Evolutionary conservation across 2,797 vertebrate species (phyloP).

Genomic region (Melanotaenia boesemani): DNA sequence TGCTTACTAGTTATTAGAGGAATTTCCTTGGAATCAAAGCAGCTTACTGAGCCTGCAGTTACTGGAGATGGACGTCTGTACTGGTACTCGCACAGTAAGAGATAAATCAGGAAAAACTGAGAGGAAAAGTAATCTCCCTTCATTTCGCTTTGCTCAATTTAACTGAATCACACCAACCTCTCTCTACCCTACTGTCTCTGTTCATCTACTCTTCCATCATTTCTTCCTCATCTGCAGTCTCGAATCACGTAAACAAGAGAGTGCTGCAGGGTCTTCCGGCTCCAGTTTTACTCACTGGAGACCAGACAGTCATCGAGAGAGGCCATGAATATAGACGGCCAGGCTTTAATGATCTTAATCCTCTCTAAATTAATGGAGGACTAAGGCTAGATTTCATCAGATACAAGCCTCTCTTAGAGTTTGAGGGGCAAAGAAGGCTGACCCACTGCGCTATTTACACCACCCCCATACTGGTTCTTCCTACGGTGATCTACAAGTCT

Average conservation of each 20-base stretch:
- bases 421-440: slow-evolving; percentile 35
- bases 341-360: slow-evolving; percentile 73
- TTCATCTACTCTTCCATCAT: slow-evolving; percentile 28
- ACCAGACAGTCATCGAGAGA: slow-evolving; percentile 30
- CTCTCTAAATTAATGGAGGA: slow-evolving; percentile 62
- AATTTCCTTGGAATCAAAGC: slow-evolving; percentile 4
- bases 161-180: slow-evolving; percentile 22
- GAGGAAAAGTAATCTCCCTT: slow-evolving; percentile 18
- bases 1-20: neutral
- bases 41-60: slow-evolving; percentile 9
- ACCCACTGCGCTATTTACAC: slow-evolving; percentile 35
- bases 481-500: slow-evolving; percentile 41
- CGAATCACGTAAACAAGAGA: slow-evolving; percentile 68
- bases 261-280: slow-evolving; percentile 53
- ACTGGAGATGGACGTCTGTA: neutral
- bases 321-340: slow-evolving; percentile 24
- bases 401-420: slow-evolving; percentile 38
- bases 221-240: slow-evolving; percentile 56
- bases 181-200: slow-evolving; percentile 9
- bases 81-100: slow-evolving; percentile 4
- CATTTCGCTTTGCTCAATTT: slow-evolving; percentile 26
- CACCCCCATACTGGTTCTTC: slow-evolving; percentile 41
- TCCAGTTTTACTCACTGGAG: slow-evolving; percentile 46
- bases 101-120: slow-evolving; percentile 18
- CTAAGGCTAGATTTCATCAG: slow-evolving; percentile 57